Base-by-base conservation (phyloP, 1,140 invertebrate genomes). In the Babylonia areolata region DNA sequence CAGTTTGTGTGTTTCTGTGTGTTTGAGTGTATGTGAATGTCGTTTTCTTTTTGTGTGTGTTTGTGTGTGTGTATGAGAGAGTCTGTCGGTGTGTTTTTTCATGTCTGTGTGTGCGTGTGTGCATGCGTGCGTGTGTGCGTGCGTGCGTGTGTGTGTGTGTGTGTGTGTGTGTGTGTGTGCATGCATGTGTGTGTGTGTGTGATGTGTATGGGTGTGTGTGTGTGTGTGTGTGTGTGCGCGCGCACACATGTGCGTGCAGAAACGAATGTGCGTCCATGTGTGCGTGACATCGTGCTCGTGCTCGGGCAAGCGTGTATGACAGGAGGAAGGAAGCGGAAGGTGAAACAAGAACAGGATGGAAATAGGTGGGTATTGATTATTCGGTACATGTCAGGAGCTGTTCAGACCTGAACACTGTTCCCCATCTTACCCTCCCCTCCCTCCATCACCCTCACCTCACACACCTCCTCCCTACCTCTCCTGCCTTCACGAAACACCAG, bases 121-220 rank as follows among this genome's bases (percentile, higher is more conserved):
- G 42, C 42, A 15, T 46, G 42, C 42, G 42, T 31, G 58, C 58
- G 58, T 31, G 58, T 3, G 23, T 23, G 58, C 28, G 58, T n/a
- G 58, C 23, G 58, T 64, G 58, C 23, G 58, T 28, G 58, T 64
- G 20, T 64, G 20, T 64, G 58, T 64, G 58, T 64, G 58, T 64
- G 58, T n/a, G 58, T 64, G 58, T n/a, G 58, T 64, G 58, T 64
- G 58, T 64, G 58, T 64, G 58, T 64, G 58, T 64, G 58, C 23
- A 23, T 64, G 17, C 23, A 23, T 64, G 58, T 64, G 42, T 46
- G 42, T 46, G 42, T 46, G 42, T 46, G 42, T 46, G 42, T 46
- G 42, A 6, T 46, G 42, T 46, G 42, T 46, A 15, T 46, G 42
- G 5, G 42, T 46, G 42, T 46, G 42, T 46, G 42, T 46, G 42